Conservation (phyloP, 2,888 invertebrate genomes). For the Cryptocephalus primarius region DNA sequence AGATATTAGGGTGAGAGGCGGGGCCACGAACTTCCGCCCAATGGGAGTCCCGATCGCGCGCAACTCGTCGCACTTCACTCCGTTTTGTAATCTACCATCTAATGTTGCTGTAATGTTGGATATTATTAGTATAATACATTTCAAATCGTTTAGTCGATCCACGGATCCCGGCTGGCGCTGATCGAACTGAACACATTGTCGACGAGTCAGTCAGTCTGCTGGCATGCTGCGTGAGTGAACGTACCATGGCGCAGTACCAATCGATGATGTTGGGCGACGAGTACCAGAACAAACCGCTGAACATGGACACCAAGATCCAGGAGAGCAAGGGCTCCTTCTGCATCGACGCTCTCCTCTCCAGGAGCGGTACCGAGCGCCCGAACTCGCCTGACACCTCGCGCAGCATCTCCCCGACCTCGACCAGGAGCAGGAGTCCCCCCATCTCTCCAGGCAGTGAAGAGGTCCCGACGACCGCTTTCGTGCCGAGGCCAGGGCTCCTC, state of each 20-base stretch:
- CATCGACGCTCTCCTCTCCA: slow-evolving; percentile 76
- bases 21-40: slow-evolving; percentile 26
- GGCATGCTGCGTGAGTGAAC: not conserved
- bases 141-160: slow-evolving; percentile 36
- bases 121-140: slow-evolving; percentile 41
- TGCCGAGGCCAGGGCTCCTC: slow-evolving; percentile 51
- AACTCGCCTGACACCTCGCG: slow-evolving; percentile 28
- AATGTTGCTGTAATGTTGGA: slow-evolving; percentile 40
- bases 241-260: slow-evolving; percentile 26
- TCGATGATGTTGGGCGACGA: slow-evolving; percentile 20
- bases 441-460: slow-evolving; percentile 81
- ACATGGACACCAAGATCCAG: slow-evolving; percentile 35
- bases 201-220: slow-evolving; percentile 3
- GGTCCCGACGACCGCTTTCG: slow-evolving; percentile 40
- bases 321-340: slow-evolving; percentile 62
- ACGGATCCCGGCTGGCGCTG: not conserved
- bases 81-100: slow-evolving; percentile 35
- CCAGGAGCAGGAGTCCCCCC: slow-evolving; percentile 68
- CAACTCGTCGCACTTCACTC: slow-evolving; percentile 21
- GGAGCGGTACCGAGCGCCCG: slow-evolving; percentile 18
- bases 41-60: slow-evolving; percentile 27
- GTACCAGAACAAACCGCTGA: slow-evolving; percentile 18
- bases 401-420: slow-evolving; percentile 35
- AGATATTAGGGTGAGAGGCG: slow-evolving; percentile 26
- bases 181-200: not conserved